phyloP scores from a whole-genome alignment of 2,113 vertebrate species.

The Tursiops truncatus region DNA sequence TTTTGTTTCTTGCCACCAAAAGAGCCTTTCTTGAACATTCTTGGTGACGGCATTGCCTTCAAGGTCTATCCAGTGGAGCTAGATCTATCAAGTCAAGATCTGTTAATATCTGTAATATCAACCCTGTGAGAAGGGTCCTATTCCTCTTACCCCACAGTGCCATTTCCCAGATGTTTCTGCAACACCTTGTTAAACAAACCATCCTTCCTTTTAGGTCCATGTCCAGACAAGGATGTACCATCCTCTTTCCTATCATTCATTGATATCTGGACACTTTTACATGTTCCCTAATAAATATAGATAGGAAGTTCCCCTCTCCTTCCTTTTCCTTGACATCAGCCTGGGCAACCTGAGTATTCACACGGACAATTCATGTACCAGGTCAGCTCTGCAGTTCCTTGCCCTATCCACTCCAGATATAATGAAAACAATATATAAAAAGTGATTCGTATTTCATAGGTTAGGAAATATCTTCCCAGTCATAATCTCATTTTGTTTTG shows the following conservation, averaged over 20 bases:
- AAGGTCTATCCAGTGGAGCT: not conserved
- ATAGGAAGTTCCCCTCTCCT: not conserved
- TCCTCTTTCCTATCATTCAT: not conserved
- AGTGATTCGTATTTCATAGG: not conserved
- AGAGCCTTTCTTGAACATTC: not conserved
- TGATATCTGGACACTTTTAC: not conserved
- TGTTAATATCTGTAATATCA: not conserved
- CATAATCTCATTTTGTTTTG: constrained; percentile 15
- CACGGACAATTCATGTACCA: not conserved
- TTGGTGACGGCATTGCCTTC: not conserved
- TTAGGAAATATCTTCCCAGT: not conserved
- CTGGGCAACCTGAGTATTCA: not conserved
- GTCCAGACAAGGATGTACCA: not conserved
- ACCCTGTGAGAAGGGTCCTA: not conserved
- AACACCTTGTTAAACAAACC: not conserved
- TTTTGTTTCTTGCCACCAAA: constrained; percentile 2
- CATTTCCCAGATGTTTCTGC: not conserved
- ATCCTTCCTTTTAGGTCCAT: not conserved
- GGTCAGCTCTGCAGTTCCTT: not conserved
- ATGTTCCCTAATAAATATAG: not conserved
- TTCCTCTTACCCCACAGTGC: not conserved
- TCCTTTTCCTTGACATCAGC: not conserved
- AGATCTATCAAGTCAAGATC: not conserved
- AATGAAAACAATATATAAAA: constrained; percentile 18
- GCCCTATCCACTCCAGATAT: not conserved